These are phyloP conservation scores for Leptopterna dolabrata DNA, from an alignment of 2,888 invertebrate genomes.

Conservation along the genomic window DNA sequence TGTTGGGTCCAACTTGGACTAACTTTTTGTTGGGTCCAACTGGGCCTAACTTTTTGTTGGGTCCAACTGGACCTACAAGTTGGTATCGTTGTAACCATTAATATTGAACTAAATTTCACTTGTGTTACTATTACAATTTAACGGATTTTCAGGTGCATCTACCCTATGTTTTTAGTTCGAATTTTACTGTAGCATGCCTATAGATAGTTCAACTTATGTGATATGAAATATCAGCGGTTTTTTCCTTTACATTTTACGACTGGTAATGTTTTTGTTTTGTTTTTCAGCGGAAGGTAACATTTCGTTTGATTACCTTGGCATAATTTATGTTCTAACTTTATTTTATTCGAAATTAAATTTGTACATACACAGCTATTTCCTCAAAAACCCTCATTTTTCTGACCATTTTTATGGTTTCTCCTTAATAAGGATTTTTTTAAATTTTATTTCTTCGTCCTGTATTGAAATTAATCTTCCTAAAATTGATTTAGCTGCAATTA, in stretches of 20 bases:
- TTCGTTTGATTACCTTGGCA: background rate
- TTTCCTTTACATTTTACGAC: background rate
- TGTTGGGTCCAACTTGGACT: too few species aligned
- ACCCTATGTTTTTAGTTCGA: background rate
- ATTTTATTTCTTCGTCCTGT: too few species aligned
- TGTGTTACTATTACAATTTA: background rate
- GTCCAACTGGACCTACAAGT: background rate
- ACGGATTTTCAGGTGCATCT: background rate
- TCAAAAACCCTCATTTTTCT: background rate
- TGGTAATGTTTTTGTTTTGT: background rate
- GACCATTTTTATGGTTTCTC: background rate
- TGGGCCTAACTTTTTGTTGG: too few species aligned
- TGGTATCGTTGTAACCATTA: background rate
- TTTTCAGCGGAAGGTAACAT: background rate
- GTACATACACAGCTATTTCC: constrained; percentile 35
- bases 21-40: too few species aligned
- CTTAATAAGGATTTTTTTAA: too few species aligned
- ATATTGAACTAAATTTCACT: background rate
- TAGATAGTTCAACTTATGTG: constrained; percentile 12
- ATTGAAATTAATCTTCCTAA: too few species aligned
- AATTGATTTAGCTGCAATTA: too few species aligned
- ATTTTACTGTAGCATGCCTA: background rate
- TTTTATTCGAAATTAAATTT: constrained; percentile 15
- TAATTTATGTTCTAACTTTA: constrained; percentile 6
- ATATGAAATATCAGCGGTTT: constrained; percentile 17